Base-by-base conservation (phyloP, 2,888 invertebrate species). In the Bellardia bayeri region DNA sequence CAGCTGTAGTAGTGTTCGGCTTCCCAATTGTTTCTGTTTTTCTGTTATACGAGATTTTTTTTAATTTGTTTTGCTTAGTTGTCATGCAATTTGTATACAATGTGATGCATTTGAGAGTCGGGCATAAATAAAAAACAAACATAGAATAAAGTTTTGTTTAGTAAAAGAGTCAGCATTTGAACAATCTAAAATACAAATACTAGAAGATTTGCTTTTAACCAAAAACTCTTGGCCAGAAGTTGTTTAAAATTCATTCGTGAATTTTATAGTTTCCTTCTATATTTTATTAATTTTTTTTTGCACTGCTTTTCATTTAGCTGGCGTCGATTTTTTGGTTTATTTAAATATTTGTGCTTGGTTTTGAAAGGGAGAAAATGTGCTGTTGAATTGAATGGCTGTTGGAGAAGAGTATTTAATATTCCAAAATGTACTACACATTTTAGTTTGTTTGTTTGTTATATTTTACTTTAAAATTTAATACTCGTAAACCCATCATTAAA, bases 211-310 rank as follows among this genome's bases (percentile, higher is more conserved):
- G 74, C 37, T 82, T 72, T 72, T 76, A 76, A 78, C 69, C 80
- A 45, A 82, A 78, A 79, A 64, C 68, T 69, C 75, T 81, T 85
- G 69, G 69, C 74, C 84, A 71, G 74, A 87, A 89, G 84, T 86
- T 86, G 82, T 82, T 88, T 88, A 88, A 88, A 81, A 89, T 87
- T 88, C 82, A 83, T 82, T 86, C 74, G 84, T 75, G 82, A 81
- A 86, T 88, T 86, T 88, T 85, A 82, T 78, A 84, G 78, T 82
- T 79, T 85, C 71, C 76, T 86, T 54, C 54, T 23, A 23, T 23
- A 23, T 23, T 23, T 23, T 82, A 40, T 68, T 66, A 23, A 37
- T 64, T 49, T 63, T 45, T 68, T 33, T 76, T 69, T 37, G 13
- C 37, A 37, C 16, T 76, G 45, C 14, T 49, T 54, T 71, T 81